Conservation (phyloP, 2,113 vertebrate species). For the Lagopus muta region DNA sequence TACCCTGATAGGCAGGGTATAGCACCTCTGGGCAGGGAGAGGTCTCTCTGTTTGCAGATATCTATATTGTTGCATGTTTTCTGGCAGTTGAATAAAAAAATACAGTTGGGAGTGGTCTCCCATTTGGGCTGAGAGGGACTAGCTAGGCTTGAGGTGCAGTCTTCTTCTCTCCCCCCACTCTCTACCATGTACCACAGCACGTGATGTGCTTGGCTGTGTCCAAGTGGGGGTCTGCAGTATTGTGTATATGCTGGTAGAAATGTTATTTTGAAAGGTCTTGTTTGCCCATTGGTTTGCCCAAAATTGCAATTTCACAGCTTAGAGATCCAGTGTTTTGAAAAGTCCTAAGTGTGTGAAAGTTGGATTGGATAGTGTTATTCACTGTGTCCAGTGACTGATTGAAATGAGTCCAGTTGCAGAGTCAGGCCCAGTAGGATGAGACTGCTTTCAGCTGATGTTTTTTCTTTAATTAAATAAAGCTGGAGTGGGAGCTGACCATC, state of each 20-base stretch:
- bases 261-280: not conserved
- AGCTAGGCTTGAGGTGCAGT: not conserved
- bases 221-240: not conserved
- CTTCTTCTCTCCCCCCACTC: not conserved
- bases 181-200: not conserved
- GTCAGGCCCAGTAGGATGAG: rapidly evolving
- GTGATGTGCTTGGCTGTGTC: not conserved
- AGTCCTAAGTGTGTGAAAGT: not conserved
- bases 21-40: not conserved
- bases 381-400: not conserved
- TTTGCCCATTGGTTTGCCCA: not conserved
- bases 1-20: not conserved
- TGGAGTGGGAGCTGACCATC: not conserved
- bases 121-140: not conserved
- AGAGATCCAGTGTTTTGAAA: not conserved
- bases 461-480: not conserved
- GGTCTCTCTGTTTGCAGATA: not conserved
- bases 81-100: not conserved
- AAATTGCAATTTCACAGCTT: not conserved
- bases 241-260: not conserved
- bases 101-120: not conserved
- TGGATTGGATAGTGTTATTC: not conserved
- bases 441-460: not conserved
- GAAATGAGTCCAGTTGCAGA: not conserved
- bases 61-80: not conserved